phyloP scores from a whole-genome alignment of 2,797 vertebrate genomes.

The Danio aesculapii region DNA sequence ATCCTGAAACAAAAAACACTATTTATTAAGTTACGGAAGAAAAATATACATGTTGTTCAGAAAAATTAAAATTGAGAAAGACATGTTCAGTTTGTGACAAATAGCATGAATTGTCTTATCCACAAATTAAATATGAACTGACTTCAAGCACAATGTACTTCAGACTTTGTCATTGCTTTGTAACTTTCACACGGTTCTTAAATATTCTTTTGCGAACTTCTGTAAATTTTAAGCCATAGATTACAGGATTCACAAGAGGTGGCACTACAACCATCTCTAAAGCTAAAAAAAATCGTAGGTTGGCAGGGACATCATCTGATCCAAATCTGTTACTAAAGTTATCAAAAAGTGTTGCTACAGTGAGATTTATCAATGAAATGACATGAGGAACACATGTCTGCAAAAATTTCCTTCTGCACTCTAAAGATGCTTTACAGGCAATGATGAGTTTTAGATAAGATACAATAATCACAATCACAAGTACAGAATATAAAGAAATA shows the following conservation, averaged over 20 bases:
- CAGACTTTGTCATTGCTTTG: background rate
- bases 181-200: background rate
- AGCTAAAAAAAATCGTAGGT: background rate
- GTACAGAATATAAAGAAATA: background rate
- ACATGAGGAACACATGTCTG: slow-evolving; percentile 46
- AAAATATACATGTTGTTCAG: too few relatives aligned
- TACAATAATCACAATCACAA: background rate
- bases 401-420: slow-evolving; percentile 40
- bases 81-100: too few relatives aligned
- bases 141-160: background rate
- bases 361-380: slow-evolving; percentile 17
- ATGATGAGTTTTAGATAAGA: slow-evolving; percentile 37
- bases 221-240: slow-evolving; percentile 29
- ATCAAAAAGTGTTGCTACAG: slow-evolving; percentile 11
- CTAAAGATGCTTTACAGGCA: slow-evolving; percentile 35
- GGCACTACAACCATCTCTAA: slow-evolving; percentile 33
- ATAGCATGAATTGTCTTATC: too few relatives aligned
- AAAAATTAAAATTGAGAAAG: too few relatives aligned
- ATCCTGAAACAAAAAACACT: too few relatives aligned
- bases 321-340: background rate
- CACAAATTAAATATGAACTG: too few relatives aligned
- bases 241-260: slow-evolving; percentile 26
- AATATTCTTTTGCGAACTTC: slow-evolving; percentile 20
- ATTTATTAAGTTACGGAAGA: too few relatives aligned
- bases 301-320: background rate